These are phyloP conservation scores for Hassar affinis DNA, from an alignment of 2,113 vertebrate genomes.

Conservation along the genomic window DNA sequence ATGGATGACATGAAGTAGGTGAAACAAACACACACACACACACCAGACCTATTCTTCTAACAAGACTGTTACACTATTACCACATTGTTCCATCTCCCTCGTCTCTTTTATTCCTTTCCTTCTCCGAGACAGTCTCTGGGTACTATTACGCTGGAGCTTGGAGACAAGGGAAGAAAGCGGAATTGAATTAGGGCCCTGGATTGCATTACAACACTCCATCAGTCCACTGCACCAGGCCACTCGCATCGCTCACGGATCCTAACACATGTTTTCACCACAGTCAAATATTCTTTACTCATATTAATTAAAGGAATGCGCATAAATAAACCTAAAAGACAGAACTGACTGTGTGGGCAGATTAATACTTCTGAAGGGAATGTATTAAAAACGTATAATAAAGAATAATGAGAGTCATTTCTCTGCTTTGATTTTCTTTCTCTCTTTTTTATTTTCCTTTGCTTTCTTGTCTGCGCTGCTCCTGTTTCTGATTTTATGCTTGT, in stretches of 20 bases:
- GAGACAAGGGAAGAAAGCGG: conserved; percentile 24
- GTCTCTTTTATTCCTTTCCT: not conserved
- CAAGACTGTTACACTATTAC: conserved; percentile 14
- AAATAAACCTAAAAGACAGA: no score
- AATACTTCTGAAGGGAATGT: not conserved
- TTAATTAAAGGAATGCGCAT: not conserved
- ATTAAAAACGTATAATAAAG: not conserved
- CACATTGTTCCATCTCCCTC: not conserved
- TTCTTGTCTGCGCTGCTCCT: not conserved
- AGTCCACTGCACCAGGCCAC: conserved; percentile 1
- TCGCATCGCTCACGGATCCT: not conserved
- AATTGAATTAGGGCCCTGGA: conserved; percentile 29
- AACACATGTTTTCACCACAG: not conserved
- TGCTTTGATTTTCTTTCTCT: not conserved
- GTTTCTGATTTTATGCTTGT: not conserved
- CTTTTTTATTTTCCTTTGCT: not conserved
- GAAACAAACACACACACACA: not conserved
- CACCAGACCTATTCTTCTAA: conserved; percentile 25
- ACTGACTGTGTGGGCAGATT: not conserved
- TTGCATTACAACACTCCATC: conserved; percentile 21
- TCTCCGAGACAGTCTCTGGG: conserved; percentile 29
- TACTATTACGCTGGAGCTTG: not conserved
- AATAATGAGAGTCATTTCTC: not conserved
- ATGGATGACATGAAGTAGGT: not conserved
- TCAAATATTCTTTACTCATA: not conserved